Base-by-base conservation (phyloP, 2,888 invertebrate genomes). In the Chloromyia formosa region DNA sequence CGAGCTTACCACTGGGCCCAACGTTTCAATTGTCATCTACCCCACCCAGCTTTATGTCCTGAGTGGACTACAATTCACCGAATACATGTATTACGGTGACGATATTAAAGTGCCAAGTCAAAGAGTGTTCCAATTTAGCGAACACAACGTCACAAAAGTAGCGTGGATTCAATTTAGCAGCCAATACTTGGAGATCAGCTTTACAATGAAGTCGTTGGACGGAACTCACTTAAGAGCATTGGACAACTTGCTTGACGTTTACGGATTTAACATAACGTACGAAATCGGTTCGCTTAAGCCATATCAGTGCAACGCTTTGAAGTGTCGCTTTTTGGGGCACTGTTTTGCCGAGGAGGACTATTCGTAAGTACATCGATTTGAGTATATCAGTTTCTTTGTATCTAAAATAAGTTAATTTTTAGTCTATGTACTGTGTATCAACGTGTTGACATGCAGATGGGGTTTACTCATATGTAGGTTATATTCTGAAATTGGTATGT, bases 261-360 rank as follows among this genome's bases (percentile, higher is more conserved):
- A 93, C 82, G 96, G 96, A 14, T 96, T 97, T 87, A 96, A 97
- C 86, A 91, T 96, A 80, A 96, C 96, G 27, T 96, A 96, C 83
- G 94, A 95, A 82, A 91, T 95, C 79, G 88, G 88, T 72, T 85
- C 88, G n/a, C 87, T 89, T 22, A 88, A 89, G 79, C 80, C 84
- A 1, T 86, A 88, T 62, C 89, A 92, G 22, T 96, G 96, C 84
- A 93, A 93, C 77, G 91, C 94, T 75, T 88, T 91, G 78, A 91
- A 91, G 80, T 96, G 96, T 82, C 92, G 95, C 0, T 92, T 93
- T 78, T 89, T 94, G n/a, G 96, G 96, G 14, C 90, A 94, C 82
- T 96, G 96, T 83, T 91, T 90, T 81, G 93, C 91, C 5, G 88
- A 85, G 60, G 83, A 87, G 12, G 90, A 94, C 83, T 94, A 90